Base-by-base conservation (phyloP, 2,888 invertebrate genomes). In the Euzophera pinguis region DNA sequence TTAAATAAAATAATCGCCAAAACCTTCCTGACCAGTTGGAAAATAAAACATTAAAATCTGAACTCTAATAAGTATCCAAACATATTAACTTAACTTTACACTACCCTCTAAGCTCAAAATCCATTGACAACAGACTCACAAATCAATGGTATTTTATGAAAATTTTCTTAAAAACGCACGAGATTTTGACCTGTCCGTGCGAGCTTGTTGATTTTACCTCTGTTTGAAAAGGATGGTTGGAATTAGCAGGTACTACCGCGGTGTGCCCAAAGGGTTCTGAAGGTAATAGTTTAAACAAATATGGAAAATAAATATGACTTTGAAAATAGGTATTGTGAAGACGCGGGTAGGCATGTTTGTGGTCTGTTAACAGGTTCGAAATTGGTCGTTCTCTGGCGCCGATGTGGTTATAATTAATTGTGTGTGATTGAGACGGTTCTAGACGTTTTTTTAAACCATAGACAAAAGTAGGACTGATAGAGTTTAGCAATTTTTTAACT, bases 191-290 rank as follows among this genome's bases (percentile, higher is more conserved):
- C 76, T 59, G 69, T 72, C 57, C n/a, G 10, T 55, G 5, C 1
- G 5, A 6, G 10, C 61, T 64, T 85, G 82, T 85, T 85, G 74
- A 69, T 76, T 79, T 71, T 68, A 64, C 58, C 59, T 56, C 56
- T 87, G 73, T 87, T 87, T 86, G 78, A 64, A 57, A 73, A 87
- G 87, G 87, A 87, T 74, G 71, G 69, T 69, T 62, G 52, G 74
- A 84, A 84, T 87, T 88, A 88, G 87, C 87, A 71, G 69, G 73
- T 84, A 69, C 87, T 88, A 88, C 87, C 75, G 87, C 87, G 87
- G 87, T 73, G 52, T 58, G 59, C 61, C 62, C 63, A 83, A 83
- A 80, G 75, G 64, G 53, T 54, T 48, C 58, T 53, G 52, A 58
- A 54, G 61, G 68, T 79, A 80, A 81, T 78, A 71, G 37, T 49